phyloP scores from a whole-genome alignment of 2,113 vertebrate genomes.

The Tyrannus savana region DNA sequence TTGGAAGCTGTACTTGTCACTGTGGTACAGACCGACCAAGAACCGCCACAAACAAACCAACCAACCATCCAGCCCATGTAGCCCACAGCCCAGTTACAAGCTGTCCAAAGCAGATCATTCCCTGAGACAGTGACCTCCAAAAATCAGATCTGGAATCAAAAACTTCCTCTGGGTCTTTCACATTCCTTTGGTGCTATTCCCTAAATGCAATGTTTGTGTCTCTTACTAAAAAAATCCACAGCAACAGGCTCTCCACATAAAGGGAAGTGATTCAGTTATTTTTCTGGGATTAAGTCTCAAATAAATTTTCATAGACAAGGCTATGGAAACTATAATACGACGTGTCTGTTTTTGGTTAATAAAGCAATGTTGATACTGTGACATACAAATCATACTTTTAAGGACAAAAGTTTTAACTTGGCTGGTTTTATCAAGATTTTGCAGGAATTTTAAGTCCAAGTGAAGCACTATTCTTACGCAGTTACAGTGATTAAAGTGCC shows the following conservation, averaged over 20 bases:
- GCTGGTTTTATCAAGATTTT: not conserved
- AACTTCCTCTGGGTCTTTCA: slow-evolving; percentile 2
- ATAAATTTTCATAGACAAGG: not conserved
- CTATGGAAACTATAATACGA: not conserved
- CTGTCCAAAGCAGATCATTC: not conserved
- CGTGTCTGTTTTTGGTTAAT: not conserved
- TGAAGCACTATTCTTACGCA: not conserved
- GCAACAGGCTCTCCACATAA: not conserved
- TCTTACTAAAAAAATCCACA: not conserved
- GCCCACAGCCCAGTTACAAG: not conserved
- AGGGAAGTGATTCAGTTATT: not conserved
- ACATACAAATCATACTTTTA: not conserved
- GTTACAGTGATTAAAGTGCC: not conserved
- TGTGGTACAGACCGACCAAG: not conserved
- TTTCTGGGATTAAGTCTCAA: not conserved
- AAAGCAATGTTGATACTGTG: not conserved
- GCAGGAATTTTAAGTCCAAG: not conserved
- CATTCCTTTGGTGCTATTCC: slow-evolving; percentile 17
- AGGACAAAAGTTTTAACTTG: not conserved
- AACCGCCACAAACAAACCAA: not conserved
- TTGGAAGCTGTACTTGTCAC: not conserved
- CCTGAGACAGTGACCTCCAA: not conserved
- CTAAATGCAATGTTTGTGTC: not conserved
- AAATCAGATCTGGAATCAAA: slow-evolving; percentile 18
- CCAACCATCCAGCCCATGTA: not conserved